Evolutionary conservation across 2,888 invertebrate genomes (phyloP).

Genomic region (Onthophagus sagittarius): DNA sequence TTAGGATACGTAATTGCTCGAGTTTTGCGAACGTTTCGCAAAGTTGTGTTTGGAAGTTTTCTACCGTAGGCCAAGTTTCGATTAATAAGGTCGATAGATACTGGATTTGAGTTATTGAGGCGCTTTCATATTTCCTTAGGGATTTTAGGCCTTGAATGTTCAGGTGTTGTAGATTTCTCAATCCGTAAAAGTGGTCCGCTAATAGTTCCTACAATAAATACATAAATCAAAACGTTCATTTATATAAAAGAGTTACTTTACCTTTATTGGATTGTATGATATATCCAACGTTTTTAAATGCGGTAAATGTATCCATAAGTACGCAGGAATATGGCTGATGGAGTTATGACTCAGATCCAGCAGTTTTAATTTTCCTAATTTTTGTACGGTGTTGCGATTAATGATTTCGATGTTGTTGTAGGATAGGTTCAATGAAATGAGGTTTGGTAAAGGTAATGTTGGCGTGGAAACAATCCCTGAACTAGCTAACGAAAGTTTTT

Average conservation of each 20-base stretch:
- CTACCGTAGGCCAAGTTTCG: constrained; percentile 73
- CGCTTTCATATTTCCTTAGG: constrained; percentile 70
- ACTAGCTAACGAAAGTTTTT: constrained; percentile 71
- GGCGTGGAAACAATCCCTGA: constrained; percentile 76
- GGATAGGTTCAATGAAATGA: constrained; percentile 77
- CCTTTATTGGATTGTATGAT: constrained; percentile 76
- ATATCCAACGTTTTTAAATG: constrained; percentile 73
- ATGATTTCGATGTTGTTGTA: constrained; percentile 70
- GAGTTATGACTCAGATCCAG: constrained; percentile 76
- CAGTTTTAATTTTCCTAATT: constrained; percentile 66
- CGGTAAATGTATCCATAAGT: constrained; percentile 68
- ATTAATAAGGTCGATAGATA: constrained; percentile 67
- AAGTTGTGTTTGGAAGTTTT: constrained; percentile 58
- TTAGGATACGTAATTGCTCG: constrained; percentile 69
- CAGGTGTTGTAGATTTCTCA: constrained; percentile 68
- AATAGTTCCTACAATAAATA: constrained; percentile 57
- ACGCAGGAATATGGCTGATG: constrained; percentile 68
- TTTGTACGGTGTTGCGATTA: constrained; percentile 66
- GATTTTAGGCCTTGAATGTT: constrained; percentile 70
- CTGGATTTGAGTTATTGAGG: constrained; percentile 67
- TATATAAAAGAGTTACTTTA: constrained; percentile 30
- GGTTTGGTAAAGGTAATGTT: constrained; percentile 69
- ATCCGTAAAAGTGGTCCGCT: constrained; percentile 67
- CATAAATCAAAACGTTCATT: neutral
- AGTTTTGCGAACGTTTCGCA: constrained; percentile 69